Percentiles rank a stretch among this genome's conserved stretches.
These are phyloP conservation scores for Lasius fuliginosus DNA, from an alignment of 2,888 invertebrate genomes.

Conservation along the genomic window DNA sequence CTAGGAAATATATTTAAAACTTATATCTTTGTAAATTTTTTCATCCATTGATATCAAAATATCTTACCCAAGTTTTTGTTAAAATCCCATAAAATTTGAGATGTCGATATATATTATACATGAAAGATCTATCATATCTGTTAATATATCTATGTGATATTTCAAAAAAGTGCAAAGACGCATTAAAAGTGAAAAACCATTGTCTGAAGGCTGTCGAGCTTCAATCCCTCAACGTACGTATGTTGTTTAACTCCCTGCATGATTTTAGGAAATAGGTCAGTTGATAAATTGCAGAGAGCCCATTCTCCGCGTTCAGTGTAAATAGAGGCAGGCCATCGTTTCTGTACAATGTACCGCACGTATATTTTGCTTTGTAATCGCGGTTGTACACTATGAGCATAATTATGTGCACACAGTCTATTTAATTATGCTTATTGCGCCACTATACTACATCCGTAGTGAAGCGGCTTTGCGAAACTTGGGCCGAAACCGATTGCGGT, in stretches of 20 bases:
- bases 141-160: not conserved
- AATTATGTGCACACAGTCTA: conserved; percentile 71
- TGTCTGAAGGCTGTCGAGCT: conserved; percentile 15
- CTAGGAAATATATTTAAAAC: not conserved
- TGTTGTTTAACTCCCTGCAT: conserved; percentile 46
- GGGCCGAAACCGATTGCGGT: conserved; percentile 43
- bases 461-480: conserved; percentile 14
- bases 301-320: conserved; percentile 37
- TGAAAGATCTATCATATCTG: not conserved
- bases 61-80: not conserved
- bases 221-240: conserved; percentile 23
- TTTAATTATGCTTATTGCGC: conserved; percentile 71
- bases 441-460: conserved; percentile 5
- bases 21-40: conserved; percentile 1
- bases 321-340: conserved; percentile 47
- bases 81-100: not conserved
- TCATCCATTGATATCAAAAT: not conserved
- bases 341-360: conserved; percentile 38
- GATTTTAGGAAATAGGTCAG: conserved; percentile 72
- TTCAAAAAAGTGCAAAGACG: not conserved
- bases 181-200: conserved; percentile 4
- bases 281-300: conserved; percentile 67
- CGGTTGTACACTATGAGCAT: conserved; percentile 59
- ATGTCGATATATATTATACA: not conserved
- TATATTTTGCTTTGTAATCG: conserved; percentile 72